Base-by-base conservation (phyloP, 2,113 vertebrate species). In the Scomber colias region DNA sequence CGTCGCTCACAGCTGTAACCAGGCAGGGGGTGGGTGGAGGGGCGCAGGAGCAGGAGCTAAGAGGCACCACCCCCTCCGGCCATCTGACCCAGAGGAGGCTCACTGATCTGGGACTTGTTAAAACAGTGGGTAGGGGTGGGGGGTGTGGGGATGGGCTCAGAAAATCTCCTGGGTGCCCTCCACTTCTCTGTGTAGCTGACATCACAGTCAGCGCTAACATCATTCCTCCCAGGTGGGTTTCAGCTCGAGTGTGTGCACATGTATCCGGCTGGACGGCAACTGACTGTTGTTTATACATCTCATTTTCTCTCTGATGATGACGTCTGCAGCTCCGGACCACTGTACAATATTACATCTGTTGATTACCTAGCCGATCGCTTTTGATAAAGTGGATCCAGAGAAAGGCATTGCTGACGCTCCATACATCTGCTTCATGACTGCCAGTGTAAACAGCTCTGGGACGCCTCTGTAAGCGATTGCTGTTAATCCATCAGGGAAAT, bases 401-500 rank as follows among this genome's bases (percentile, higher is more conserved):
- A 81, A 84, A 75, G 60, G 56, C 76, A 80, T 81, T 71, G 63
- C 78, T 51, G 75, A 83, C 53, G 73, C 68, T 76, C 87, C 57
- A 87, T 86, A 81, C 60, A 73, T 91, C 84, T 82, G 80, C 86
- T 82, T 75, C 77, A 73, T 81, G 86, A 83, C 86, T 76, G 65
- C 77, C 75, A 75, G 76, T 78, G 74, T 87, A 89, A 91, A 91
- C 91, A 89, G 78, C 79, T 78, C 61, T 35, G 30, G 70, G 64
- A 82, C 55, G 66, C 87, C 12, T 71, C 56, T 67, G 81, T 74
- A 78, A 88, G 83, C 73, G 48, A 90, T 87, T 65, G 72, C 79
- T 54, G 79, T 59, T 90, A 89, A 93, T 93, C 91, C 87, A 87
- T 92, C 91, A 91, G 85, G 86, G 84, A 90, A 92, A 93, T 81